Evolutionary conservation across 2,888 invertebrate genomes (phyloP), one percentile per base, ranked within the genome.

Genomic region (Zele albiditarsus): DNA sequence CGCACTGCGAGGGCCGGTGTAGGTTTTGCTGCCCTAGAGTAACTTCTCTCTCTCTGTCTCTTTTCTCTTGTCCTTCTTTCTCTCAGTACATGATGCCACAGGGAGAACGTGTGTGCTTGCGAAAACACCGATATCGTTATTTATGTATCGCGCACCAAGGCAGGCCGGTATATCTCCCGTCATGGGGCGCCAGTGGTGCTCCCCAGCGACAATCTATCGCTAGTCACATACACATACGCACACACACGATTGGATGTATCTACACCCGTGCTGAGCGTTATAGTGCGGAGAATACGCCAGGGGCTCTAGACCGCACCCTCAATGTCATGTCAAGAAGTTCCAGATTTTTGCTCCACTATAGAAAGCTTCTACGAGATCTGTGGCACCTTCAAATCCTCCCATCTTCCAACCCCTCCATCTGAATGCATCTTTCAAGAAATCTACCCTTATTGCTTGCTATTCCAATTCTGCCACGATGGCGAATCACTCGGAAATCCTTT

Each of bases 101-200:
- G 71, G 20, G 49, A 75, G 33, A 58, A 28, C 38, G 74, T 82
- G 83, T 84, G 82, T 83, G 84, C 84, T 85, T 84, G 85, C 79
- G 84, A 86, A 86, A 87, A 86, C 86, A 87, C 84, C 84, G 85
- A 87, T 86, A 86, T 85, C 85, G 86, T 87, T 87, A 87, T 87
- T 88, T 87, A 87, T 87, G 88, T 85, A 87, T 87, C 85, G 84
- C 81, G 70, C 77, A 82, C 83, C 79, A 68, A 74, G 75, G 79
- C 77, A 75, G 66, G 53, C 68, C 27, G 65, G 76, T 77, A 76
- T 70, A 65, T 42, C 69, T 63, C 70, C 60, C 25, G 38, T 66
- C 72, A 66, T 57, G 65, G 72, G 66, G 33, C 31, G 57, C 12
- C 53, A 20, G 57, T 63, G 62, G 53, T 12, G 31, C 66, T 46